A percentile compares a stretch with the other conserved stretches of the same genome.
Evolutionary conservation across 2,888 invertebrate genomes (phyloP).

Genomic region (Chironomus riparius): DNA sequence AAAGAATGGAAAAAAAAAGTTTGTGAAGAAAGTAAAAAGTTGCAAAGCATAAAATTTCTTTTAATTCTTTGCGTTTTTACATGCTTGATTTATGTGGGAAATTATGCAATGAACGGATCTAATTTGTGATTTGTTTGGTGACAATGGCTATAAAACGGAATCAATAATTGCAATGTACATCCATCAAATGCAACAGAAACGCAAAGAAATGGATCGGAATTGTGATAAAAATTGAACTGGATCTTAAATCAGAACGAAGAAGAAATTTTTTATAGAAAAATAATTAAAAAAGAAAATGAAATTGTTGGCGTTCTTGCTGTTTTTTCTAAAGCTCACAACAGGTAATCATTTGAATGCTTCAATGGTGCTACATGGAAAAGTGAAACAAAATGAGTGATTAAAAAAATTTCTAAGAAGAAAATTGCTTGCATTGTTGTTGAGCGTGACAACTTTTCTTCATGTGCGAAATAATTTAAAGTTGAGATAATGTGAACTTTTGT

Average conservation of each 20-base stretch:
- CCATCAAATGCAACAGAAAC: not conserved
- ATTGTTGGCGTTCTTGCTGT: not conserved
- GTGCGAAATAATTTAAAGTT: too few relatives aligned
- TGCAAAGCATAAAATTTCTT: not conserved
- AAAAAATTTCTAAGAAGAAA: not conserved
- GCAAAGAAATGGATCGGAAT: not conserved
- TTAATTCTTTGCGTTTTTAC: too few relatives aligned
- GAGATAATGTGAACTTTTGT: too few relatives aligned
- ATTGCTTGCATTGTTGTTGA: too few relatives aligned
- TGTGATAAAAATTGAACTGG: not conserved
- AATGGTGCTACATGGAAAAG: not conserved
- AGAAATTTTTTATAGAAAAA: not conserved
- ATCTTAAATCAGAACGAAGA: not conserved
- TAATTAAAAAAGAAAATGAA: conserved; percentile 5
- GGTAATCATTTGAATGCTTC: conserved; percentile 1
- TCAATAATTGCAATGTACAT: not conserved
- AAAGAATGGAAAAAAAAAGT: not conserved
- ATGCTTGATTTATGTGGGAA: too few relatives aligned
- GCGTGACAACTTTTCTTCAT: too few relatives aligned
- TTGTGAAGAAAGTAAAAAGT: not conserved
- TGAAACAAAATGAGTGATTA: not conserved
- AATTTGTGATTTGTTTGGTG: too few relatives aligned
- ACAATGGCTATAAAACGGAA: too few relatives aligned
- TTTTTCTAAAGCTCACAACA: conserved; percentile 7
- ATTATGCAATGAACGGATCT: too few relatives aligned